phyloP scores from a whole-genome alignment of 2,888 invertebrate species.

The Diarsia brunnea region DNA sequence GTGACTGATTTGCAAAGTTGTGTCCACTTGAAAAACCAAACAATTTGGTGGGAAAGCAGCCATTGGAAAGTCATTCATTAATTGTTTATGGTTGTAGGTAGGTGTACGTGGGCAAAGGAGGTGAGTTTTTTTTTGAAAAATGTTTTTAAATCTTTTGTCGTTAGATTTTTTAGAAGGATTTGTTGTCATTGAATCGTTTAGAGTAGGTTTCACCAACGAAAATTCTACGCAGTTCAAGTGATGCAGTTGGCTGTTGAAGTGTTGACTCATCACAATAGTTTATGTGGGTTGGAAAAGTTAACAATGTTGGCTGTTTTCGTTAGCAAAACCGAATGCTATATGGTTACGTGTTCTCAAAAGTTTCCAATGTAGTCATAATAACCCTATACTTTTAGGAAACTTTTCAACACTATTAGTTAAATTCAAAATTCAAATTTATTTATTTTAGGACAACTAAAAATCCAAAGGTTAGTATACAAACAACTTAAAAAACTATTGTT shows the following conservation, averaged over 20 bases:
- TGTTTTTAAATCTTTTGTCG: neutral
- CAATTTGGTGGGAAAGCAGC: slow-evolving; percentile 17
- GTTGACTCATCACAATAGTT: neutral
- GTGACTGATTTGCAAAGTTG: slow-evolving; percentile 31
- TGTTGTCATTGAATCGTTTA: neutral
- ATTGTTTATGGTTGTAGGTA: slow-evolving; percentile 14
- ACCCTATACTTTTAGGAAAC: too few species aligned
- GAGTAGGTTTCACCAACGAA: neutral
- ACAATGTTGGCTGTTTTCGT: neutral
- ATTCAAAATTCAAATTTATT: too few species aligned
- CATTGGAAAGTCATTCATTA: slow-evolving; percentile 8
- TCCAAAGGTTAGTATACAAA: too few species aligned
- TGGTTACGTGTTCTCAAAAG: neutral
- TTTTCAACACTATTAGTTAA: too few species aligned
- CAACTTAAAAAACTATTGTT: too few species aligned
- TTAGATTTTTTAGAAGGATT: neutral
- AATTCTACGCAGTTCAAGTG: neutral
- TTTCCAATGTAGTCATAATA: too few species aligned
- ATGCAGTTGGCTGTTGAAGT: neutral
- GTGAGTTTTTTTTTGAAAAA: neutral
- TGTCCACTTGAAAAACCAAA: slow-evolving; percentile 15
- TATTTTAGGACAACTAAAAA: too few species aligned
- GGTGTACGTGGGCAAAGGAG: neutral
- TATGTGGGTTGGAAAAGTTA: neutral
- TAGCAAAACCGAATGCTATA: neutral